Conservation (phyloP, 1,140 invertebrate species). For the Zaprionus inermis region DNA sequence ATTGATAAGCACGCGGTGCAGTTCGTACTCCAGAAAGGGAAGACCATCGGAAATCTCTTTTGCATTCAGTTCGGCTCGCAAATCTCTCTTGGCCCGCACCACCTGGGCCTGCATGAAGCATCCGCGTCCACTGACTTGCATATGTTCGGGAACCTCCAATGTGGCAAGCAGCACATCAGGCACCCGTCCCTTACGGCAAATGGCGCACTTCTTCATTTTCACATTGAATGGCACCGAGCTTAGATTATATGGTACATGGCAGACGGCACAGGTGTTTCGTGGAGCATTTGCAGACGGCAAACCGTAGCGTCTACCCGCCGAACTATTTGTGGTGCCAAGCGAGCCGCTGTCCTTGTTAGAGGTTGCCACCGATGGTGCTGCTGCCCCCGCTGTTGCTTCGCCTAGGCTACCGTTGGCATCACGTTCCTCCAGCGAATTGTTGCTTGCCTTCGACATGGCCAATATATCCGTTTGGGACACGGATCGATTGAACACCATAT, state of each 20-base stretch:
- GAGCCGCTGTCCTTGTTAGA: conserved; percentile 61
- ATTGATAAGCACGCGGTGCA: conserved; percentile 95
- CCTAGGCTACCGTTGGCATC: conserved; percentile 59
- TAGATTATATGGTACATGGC: conserved; percentile 92
- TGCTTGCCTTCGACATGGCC: conserved; percentile 58
- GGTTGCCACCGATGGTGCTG: neutral
- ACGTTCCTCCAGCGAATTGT: conserved; percentile 72
- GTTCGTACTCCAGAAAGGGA: conserved; percentile 97
- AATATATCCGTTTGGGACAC: conserved; percentile 78
- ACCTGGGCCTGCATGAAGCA: conserved; percentile 92
- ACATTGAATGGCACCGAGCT: conserved; percentile 88
- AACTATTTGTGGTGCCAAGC: conserved; percentile 51
- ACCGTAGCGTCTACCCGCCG: conserved; percentile 61
- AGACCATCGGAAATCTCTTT: conserved; percentile 96
- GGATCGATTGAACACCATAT: conserved; percentile 85
- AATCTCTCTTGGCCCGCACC: conserved; percentile 91
- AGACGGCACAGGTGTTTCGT: conserved; percentile 85
- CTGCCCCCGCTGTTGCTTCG: conserved; percentile 24
- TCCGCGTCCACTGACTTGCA: conserved; percentile 89
- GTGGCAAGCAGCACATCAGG: conserved; percentile 96
- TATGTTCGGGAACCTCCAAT: conserved; percentile 91
- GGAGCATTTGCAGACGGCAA: conserved; percentile 51
- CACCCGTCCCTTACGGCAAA: conserved; percentile 92
- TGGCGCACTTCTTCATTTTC: conserved; percentile 86
- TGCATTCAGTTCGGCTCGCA: conserved; percentile 93